These are phyloP conservation scores for Crypturellus undulatus DNA, from an alignment of 2,113 vertebrate species.

Conservation along the genomic window DNA sequence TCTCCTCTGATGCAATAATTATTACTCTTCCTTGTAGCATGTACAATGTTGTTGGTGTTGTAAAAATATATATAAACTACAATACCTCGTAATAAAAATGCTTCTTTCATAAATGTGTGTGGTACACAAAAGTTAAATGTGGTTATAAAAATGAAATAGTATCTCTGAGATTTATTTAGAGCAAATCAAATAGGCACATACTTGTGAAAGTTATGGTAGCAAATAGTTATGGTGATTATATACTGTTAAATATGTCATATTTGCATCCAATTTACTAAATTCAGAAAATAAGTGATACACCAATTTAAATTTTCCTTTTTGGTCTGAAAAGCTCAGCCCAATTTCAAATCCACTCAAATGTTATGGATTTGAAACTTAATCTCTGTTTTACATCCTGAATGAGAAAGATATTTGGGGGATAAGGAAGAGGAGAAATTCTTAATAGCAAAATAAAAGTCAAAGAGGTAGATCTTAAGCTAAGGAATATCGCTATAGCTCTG, in stretches of 20 bases:
- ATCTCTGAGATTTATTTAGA: neutral
- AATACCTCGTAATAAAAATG: neutral
- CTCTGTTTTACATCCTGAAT: neutral
- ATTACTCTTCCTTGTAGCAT: neutral
- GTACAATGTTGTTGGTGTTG: neutral
- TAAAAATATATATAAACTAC: neutral
- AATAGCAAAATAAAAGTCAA: neutral
- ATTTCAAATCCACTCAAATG: neutral
- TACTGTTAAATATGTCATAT: neutral
- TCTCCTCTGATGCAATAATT: constrained; percentile 10
- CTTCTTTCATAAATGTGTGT: neutral
- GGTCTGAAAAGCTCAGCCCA: neutral
- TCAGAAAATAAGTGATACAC: neutral
- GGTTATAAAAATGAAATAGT: neutral
- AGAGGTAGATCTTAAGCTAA: neutral
- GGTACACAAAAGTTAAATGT: neutral
- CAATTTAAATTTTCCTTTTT: neutral
- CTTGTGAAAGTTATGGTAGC: neutral
- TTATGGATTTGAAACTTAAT: neutral
- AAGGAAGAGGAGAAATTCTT: neutral
- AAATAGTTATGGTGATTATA: neutral
- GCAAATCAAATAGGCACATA: neutral
- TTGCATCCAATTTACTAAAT: neutral
- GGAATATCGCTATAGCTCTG: neutral
- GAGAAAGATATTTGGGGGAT: neutral